Evolutionary conservation across 2,888 invertebrate genomes (phyloP).

Genomic region (Morpho deidamia): DNA sequence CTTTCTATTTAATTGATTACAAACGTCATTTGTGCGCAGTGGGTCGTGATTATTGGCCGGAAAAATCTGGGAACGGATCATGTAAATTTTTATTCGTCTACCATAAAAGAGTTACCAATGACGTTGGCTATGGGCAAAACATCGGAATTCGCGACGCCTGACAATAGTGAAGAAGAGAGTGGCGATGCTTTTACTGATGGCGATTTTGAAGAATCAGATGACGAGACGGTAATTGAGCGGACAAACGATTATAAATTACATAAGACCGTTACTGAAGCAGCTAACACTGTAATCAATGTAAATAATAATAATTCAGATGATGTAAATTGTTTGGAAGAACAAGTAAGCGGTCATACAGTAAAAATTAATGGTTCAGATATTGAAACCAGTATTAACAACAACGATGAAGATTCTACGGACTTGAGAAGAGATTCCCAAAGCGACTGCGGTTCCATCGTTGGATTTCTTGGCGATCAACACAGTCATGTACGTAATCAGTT

Average conservation of each 20-base stretch:
- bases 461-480: constrained; percentile 73
- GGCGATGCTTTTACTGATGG: constrained; percentile 69
- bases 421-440: constrained; percentile 56
- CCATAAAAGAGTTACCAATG: constrained; percentile 26
- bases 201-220: constrained; percentile 66
- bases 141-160: constrained; percentile 53
- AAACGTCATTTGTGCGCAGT: constrained; percentile 16
- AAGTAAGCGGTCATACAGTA: constrained; percentile 25
- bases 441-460: constrained; percentile 69
- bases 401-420: constrained; percentile 24
- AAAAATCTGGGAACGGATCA: not conserved
- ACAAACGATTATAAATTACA: constrained; percentile 33
- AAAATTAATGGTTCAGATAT: constrained; percentile 36
- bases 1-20: constrained; percentile 43
- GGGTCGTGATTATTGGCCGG: not conserved
- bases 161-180: constrained; percentile 63
- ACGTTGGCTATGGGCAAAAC: constrained; percentile 52
- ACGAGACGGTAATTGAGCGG: constrained; percentile 47
- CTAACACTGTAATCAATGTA: constrained; percentile 26
- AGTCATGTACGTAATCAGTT: constrained; percentile 64
- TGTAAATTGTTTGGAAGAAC: constrained; percentile 25
- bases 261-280: constrained; percentile 52
- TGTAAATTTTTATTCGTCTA: not conserved
- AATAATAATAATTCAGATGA: constrained; percentile 34
- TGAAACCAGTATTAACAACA: constrained; percentile 18